phyloP scores from a whole-genome alignment of 1,140 invertebrate species.

The Atta texana region DNA sequence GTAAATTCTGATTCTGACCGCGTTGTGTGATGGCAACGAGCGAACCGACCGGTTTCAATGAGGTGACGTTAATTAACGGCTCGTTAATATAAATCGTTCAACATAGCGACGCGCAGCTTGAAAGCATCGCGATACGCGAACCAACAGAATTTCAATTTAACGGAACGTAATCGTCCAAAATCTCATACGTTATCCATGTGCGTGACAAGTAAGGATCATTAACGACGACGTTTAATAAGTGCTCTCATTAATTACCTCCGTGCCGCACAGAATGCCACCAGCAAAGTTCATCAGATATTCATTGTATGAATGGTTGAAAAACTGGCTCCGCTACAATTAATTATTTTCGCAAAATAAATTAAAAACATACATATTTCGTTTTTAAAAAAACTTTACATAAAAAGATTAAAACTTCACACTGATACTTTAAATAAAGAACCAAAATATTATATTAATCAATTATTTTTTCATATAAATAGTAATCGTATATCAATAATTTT shows the following conservation, averaged over 20 bases:
- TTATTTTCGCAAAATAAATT: slow-evolving; percentile 15
- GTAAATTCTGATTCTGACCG: slow-evolving; percentile 14
- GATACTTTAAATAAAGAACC: not conserved
- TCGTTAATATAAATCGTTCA: slow-evolving; percentile 76
- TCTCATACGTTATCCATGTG: slow-evolving; percentile 67
- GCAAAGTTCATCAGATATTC: slow-evolving; percentile 9
- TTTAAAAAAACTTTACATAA: not conserved
- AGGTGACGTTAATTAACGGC: slow-evolving; percentile 78
- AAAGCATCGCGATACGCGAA: slow-evolving; percentile 60
- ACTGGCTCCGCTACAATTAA: slow-evolving; percentile 1
- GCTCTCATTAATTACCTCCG: slow-evolving; percentile 75
- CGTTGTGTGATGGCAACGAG: slow-evolving; percentile 60
- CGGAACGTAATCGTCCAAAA: slow-evolving; percentile 74
- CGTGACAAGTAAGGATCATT: slow-evolving; percentile 72
- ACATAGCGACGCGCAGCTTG: slow-evolving; percentile 53
- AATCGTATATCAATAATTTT: too few species aligned
- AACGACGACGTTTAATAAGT: slow-evolving; percentile 78
- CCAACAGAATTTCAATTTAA: slow-evolving; percentile 78
- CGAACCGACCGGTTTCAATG: slow-evolving; percentile 80
- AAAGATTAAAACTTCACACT: not conserved
- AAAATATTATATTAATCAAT: not conserved
- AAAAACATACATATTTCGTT: not conserved
- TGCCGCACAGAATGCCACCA: slow-evolving; percentile 48
- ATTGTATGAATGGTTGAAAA: slow-evolving; percentile 29
- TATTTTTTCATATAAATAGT: too few species aligned